Evolutionary conservation across 64 coral and sea anemone genomes (phyloP).

Genomic region (Stichodactyla mertensii): DNA sequence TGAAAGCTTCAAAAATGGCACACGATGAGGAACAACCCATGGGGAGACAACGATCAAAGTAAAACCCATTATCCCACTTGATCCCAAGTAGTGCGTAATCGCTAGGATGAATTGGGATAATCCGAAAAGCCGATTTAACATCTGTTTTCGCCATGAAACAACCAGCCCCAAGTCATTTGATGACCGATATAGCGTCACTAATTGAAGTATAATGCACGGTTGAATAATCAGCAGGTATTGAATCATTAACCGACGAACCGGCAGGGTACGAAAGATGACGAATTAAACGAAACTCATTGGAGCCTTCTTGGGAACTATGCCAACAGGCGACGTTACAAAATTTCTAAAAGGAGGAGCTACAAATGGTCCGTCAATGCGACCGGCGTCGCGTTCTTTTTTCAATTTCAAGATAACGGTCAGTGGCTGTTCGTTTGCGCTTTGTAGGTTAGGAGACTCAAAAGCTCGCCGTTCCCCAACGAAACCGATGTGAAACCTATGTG

Average conservation of each 20-base stretch:
- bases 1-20: conserved; percentile 22
- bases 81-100: conserved; percentile 21
- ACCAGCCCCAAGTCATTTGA: conserved; percentile 11
- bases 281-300: conserved; percentile 23
- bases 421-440: neutral
- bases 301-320: conserved; percentile 39
- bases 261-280: conserved; percentile 31
- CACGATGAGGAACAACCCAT: conserved; percentile 35
- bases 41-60: conserved; percentile 21
- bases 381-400: neutral
- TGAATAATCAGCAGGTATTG: conserved; percentile 27
- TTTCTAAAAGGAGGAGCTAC: neutral
- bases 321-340: conserved; percentile 23
- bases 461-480: neutral
- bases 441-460: neutral
- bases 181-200: conserved; percentile 16
- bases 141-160: conserved; percentile 33
- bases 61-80: conserved; percentile 6
- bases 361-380: conserved; percentile 28
- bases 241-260: conserved; percentile 11
- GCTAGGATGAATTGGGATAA: conserved; percentile 35
- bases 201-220: conserved; percentile 11
- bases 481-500: conserved; percentile 24
- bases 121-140: conserved; percentile 29
- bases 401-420: conserved; percentile 19